Percentiles rank a stretch among this genome's conserved stretches.
These are phyloP conservation scores for Dipodomys spectabilis DNA, from an alignment of 2,113 vertebrate species.

Conservation along the genomic window DNA sequence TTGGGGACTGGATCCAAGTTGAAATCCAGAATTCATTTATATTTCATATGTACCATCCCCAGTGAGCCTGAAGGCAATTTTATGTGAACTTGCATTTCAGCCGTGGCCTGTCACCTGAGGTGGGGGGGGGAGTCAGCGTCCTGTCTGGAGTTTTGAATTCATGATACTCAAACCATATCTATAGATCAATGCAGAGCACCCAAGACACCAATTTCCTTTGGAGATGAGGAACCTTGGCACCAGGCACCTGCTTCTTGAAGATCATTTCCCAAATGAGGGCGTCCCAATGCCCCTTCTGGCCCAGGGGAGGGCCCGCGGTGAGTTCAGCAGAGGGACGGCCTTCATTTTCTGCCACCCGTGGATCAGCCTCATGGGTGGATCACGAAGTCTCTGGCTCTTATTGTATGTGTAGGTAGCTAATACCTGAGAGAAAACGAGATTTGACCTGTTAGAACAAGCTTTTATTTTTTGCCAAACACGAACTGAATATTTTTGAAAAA, in stretches of 20 bases:
- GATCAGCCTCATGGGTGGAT: too few relatives aligned
- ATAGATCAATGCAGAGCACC: neutral
- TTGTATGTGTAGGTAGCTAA: accelerated
- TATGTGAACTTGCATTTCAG: neutral
- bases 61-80: neutral
- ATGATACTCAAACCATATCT: neutral
- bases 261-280: neutral
- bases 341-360: accelerated
- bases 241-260: accelerated
- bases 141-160: neutral
- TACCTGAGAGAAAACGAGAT: accelerated
- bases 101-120: neutral
- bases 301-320: accelerated
- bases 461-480: neutral
- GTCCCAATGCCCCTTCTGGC: neutral
- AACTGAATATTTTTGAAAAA: neutral
- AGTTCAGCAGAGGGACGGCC: accelerated
- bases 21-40: neutral
- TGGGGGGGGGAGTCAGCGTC: too few relatives aligned
- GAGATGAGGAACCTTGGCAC: neutral
- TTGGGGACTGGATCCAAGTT: too few relatives aligned
- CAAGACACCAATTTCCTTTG: neutral
- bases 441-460: neutral
- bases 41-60: neutral
- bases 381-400: neutral